Base-by-base conservation (phyloP, 2,888 invertebrate genomes). In the Chloromyia formosa region DNA sequence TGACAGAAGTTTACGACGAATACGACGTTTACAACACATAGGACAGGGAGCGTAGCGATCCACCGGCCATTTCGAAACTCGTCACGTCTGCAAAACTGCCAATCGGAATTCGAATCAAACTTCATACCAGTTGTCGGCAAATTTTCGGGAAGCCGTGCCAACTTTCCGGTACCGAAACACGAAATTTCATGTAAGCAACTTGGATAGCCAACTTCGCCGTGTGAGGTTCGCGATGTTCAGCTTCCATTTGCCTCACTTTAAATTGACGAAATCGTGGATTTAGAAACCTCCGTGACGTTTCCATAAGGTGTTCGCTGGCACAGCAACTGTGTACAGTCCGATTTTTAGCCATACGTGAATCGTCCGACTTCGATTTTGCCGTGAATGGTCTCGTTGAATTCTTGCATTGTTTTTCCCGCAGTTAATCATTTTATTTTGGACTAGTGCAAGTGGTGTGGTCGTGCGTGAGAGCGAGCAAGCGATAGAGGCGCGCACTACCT, bases 371-470 rank as follows among this genome's bases (percentile, higher is more conserved):
- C 49, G 10, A n/a, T 60, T 22, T 60, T 60, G 49, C 49, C 3
- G 12, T 60, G 60, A 60, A 62, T 62, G 18, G 40, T 62, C 40
- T 62, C 23, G 7, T 27, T 12, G n/a, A 62, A 16, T 20, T 56
- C 56, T 16, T 20, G 22, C 56, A 56, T 20, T 56, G 20, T 20
- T 56, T 56, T 56, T 56, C 22, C 35, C 16, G 7, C 61, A 1
- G 27, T 61, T n/a, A 42, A 22, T 68, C 7, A 12, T 22, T 20
- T 68, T 68, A 68, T 68, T 68, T 68, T 68, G 66, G 49, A 68
- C 16, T 68, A 49, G 66, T 27, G 54, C n/a, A n/a, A n/a, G 7
- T 35, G 10, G 62, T 62, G 23, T 35, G 10, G 23, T n/a, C 23
- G 14, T 1, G 27, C 3, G n/a, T 16, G 16, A 22, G 53, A 35